These are phyloP conservation scores for Clarias batrachus DNA, from an alignment of 2,113 vertebrate species.

Conservation along the genomic window DNA sequence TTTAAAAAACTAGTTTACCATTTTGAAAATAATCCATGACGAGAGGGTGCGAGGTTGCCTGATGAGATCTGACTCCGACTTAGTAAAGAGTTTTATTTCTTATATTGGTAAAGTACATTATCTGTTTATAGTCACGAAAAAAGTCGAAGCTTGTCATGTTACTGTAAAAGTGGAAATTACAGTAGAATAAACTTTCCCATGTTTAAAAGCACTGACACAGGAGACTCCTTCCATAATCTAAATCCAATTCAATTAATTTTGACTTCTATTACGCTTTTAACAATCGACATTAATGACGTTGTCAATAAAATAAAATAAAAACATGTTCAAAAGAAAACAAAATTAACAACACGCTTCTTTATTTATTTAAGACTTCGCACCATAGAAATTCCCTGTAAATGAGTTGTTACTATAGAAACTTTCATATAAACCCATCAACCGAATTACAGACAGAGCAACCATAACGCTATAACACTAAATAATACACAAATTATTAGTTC, in stretches of 20 bases:
- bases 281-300: too few species aligned
- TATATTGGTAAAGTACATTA: not conserved
- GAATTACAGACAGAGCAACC: not conserved
- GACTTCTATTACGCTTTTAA: too few species aligned
- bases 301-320: not conserved
- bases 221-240: too few species aligned
- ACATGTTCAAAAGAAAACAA: not conserved
- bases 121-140: not conserved
- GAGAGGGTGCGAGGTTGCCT: not conserved
- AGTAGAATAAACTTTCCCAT: too few species aligned
- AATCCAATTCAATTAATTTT: too few species aligned
- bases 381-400: not conserved
- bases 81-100: not conserved
- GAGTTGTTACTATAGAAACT: not conserved
- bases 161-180: too few species aligned
- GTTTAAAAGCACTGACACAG: too few species aligned
- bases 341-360: not conserved
- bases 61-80: not conserved
- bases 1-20: too few species aligned
- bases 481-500: not conserved
- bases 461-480: not conserved
- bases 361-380: not conserved
- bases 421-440: not conserved
- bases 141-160: not conserved
- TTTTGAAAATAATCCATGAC: not conserved